These are phyloP conservation scores for Aviceda subcristata DNA, from an alignment of 2,113 vertebrate genomes.

Conservation along the genomic window DNA sequence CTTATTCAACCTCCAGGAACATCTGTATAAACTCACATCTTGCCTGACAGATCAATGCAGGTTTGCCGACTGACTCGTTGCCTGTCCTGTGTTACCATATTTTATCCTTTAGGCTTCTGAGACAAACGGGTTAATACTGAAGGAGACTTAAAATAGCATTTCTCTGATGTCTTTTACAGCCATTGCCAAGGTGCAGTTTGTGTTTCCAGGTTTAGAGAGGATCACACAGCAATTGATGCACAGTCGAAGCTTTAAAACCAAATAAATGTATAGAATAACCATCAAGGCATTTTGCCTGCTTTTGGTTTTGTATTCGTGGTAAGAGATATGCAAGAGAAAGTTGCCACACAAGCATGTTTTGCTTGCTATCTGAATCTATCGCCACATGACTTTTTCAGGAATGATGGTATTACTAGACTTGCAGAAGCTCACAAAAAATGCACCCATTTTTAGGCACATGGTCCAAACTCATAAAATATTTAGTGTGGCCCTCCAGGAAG, in stretches of 20 bases:
- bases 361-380: not conserved
- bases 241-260: not conserved
- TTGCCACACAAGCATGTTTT: not conserved
- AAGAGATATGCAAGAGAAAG: not conserved
- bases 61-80: not conserved
- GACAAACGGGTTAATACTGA: not conserved
- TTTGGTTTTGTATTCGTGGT: not conserved
- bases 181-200: not conserved
- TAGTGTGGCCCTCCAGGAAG: not conserved
- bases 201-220: not conserved
- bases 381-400: not conserved
- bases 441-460: not conserved
- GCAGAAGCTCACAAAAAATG: not conserved
- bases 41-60: not conserved
- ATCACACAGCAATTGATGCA: not conserved
- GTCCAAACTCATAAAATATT: not conserved
- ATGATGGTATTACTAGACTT: not conserved
- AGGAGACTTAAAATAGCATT: not conserved
- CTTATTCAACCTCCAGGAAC: not conserved
- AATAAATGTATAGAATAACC: not conserved
- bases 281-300: not conserved
- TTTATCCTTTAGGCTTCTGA: not conserved
- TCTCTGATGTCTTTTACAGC: not conserved
- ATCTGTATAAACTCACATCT: not conserved
- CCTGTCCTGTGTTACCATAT: not conserved